Base-by-base conservation (phyloP, 2,797 vertebrate genomes). In the Arnoldichthys spilopterus region DNA sequence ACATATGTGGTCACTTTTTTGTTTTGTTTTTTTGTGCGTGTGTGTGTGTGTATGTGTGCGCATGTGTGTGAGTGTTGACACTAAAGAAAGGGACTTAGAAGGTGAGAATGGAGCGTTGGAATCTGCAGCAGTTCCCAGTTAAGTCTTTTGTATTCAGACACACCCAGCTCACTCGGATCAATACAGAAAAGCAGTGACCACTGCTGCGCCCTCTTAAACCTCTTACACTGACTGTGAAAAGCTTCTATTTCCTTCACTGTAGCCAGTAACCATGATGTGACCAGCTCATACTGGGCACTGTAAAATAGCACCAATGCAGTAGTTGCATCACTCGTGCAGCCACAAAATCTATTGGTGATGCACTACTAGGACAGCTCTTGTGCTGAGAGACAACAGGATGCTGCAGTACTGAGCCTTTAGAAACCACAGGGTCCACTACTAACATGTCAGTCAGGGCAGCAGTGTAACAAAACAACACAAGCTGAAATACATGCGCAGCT, bases 51-150 rank as follows among this genome's bases (percentile, higher is more conserved):
- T 37, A 78, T 73, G 53, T 75, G 72, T n/a, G 76, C 72, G 45
- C 83, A 76, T 76, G 76, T 73, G 12, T 43, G 80, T 71, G 32
- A 74, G 87, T 78, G 72, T 89, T 89, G 81, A 37, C 34, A 82
- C 80, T 71, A 12, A 40, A 28, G 34, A 58, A 64, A n/a, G 66
- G 28, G 82, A 81, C 54, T 45, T 68, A 24, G 49, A 22, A 32
- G 45, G 34, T 43, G 32, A 63, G 24, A 72, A 59, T 45, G 78
- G 76, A 53, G 77, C 69, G 72, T 68, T 66, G 80, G 59, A 70
- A 64, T 47, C 78, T 75, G 58, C 43, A 45, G 32, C 47, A 18
- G 24, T 24, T 54, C 22, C 11, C 43, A 63, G 16, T 20, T 9
- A 16, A 70, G 45, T 24, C 22, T 18, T 45, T 15, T 15, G 20